Conservation (phyloP, 2,888 invertebrate species). For the Xanthia icteritia region DNA sequence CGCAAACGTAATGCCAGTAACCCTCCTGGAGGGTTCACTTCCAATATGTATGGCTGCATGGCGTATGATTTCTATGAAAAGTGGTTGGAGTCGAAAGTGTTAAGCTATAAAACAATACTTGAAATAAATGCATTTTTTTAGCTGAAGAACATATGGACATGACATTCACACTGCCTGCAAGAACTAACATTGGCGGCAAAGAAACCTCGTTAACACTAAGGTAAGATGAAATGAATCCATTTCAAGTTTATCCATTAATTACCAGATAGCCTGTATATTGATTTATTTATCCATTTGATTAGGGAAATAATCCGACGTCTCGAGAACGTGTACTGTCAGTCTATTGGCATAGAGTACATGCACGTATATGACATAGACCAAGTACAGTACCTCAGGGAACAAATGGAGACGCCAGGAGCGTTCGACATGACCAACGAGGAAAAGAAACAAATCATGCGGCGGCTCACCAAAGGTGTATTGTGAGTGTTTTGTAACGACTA, state of each 20-base stretch:
- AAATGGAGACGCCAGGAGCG: constrained; percentile 92
- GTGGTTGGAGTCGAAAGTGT: too few relatives aligned
- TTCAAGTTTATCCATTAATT: not conserved
- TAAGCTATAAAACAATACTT: too few relatives aligned
- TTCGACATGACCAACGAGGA: constrained; percentile 91
- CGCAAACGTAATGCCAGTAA: too few relatives aligned
- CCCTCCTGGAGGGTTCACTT: too few relatives aligned
- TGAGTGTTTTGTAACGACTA: constrained; percentile 70
- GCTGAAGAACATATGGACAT: constrained; percentile 91
- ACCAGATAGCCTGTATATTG: not conserved
- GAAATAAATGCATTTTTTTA: constrained; percentile 43
- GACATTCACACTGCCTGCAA: constrained; percentile 92
- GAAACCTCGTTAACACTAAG: constrained; percentile 90
- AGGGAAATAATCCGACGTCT: constrained; percentile 92
- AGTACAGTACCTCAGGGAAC: constrained; percentile 92
- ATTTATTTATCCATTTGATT: constrained; percentile 4
- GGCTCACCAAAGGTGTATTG: constrained; percentile 93
- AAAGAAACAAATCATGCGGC: constrained; percentile 92
- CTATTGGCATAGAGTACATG: constrained; percentile 95
- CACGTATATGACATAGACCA: constrained; percentile 93
- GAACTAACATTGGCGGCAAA: constrained; percentile 92
- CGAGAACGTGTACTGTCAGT: constrained; percentile 92
- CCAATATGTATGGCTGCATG: too few relatives aligned
- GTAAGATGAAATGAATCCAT: constrained; percentile 63
- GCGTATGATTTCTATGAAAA: too few relatives aligned